Conservation (phyloP, 2,888 invertebrate species). For the Caenorhabditis panamensis region DNA sequence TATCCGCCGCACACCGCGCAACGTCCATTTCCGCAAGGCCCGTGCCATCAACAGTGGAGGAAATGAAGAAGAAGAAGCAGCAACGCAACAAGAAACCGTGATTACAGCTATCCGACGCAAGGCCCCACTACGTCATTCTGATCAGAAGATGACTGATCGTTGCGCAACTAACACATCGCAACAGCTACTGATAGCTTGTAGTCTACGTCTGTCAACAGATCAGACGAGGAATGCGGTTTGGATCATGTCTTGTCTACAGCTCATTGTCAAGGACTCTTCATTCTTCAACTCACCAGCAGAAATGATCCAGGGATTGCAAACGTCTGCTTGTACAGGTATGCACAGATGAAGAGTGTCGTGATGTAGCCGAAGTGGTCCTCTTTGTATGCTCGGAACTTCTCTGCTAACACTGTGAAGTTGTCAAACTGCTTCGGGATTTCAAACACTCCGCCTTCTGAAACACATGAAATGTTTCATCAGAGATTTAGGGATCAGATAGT, state of each 20-base stretch:
- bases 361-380: constrained; percentile 83
- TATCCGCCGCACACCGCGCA: constrained; percentile 26
- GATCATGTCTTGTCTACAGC: too few species aligned
- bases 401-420: constrained; percentile 79
- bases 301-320: constrained; percentile 86
- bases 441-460: constrained; percentile 72
- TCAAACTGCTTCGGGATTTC: constrained; percentile 80
- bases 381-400: constrained; percentile 82
- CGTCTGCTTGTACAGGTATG: constrained; percentile 85
- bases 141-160: constrained; percentile 23
- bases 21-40: constrained; percentile 25
- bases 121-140: constrained; percentile 27
- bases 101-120: constrained; percentile 37
- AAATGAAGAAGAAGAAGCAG: constrained; percentile 25
- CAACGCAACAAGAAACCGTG: constrained; percentile 49
- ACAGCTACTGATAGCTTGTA: constrained; percentile 12
- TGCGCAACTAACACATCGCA: constrained; percentile 30
- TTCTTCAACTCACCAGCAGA: constrained; percentile 84
- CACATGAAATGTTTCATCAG: neutral
- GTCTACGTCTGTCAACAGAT: neutral
- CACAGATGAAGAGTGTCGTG: constrained; percentile 83
- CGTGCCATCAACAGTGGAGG: constrained; percentile 18
- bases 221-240: neutral
- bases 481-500: neutral
- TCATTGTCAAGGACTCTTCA: too few species aligned